Evolutionary conservation across 1,140 invertebrate species (phyloP).

Genomic region (Atta texana): DNA sequence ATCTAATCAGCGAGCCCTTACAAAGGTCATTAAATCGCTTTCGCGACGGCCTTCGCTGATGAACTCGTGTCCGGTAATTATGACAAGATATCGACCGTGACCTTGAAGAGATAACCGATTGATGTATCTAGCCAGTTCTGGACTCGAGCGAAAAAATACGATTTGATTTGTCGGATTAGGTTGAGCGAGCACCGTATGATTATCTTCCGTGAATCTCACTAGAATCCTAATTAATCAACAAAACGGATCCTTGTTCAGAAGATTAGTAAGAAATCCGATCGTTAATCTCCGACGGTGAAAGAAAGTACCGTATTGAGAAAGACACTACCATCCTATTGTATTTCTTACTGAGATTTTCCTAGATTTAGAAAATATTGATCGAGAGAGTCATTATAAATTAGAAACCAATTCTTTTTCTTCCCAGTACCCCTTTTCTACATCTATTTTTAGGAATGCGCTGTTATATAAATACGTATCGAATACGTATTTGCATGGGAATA

Average conservation of each 20-base stretch:
- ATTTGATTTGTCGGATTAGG: slow-evolving; percentile 30
- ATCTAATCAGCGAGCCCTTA: slow-evolving; percentile 52
- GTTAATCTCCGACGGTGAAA: not conserved
- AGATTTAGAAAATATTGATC: not conserved
- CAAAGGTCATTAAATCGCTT: slow-evolving; percentile 4
- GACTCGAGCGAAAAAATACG: not conserved
- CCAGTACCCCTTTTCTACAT: not conserved
- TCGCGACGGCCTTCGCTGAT: slow-evolving; percentile 54
- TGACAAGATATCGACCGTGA: slow-evolving; percentile 56
- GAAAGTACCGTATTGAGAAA: not conserved
- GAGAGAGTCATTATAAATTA: not conserved
- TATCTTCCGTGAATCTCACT: not conserved
- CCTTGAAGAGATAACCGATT: slow-evolving; percentile 21
- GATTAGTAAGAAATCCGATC: not conserved
- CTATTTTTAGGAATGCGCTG: not conserved
- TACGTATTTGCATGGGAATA: not conserved
- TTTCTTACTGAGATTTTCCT: not conserved
- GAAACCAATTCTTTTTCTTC: not conserved
- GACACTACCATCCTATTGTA: not conserved
- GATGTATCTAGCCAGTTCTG: not conserved
- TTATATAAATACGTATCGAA: not conserved
- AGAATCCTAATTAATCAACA: not conserved
- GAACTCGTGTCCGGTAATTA: slow-evolving; percentile 3
- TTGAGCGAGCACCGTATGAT: not conserved
- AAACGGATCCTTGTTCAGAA: not conserved